Percentiles rank a stretch among this genome's conserved stretches.
Evolutionary conservation across 2,797 vertebrate genomes (phyloP).

Genomic region (Rhyacichthys aspro): DNA sequence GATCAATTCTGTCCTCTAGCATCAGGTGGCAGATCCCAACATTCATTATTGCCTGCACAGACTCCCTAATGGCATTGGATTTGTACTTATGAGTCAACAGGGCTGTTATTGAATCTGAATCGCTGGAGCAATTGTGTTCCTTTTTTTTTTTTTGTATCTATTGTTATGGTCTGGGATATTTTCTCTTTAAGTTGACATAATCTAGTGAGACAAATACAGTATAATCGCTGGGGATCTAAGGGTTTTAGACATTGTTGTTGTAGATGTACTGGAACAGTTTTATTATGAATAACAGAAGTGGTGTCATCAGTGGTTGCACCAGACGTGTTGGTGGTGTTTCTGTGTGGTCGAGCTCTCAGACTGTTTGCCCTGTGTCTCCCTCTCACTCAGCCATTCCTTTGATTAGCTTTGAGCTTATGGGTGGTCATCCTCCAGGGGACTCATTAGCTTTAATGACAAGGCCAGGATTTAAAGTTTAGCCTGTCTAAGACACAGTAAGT

Average conservation of each 20-base stretch:
- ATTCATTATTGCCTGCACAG: conserved; percentile 69
- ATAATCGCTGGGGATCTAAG: conserved; percentile 41
- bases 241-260: conserved; percentile 41
- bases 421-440: conserved; percentile 68
- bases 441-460: conserved; percentile 74
- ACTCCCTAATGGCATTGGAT: conserved; percentile 71
- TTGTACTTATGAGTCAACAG: conserved; percentile 73
- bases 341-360: conserved; percentile 18
- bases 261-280: too few species aligned
- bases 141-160: conserved; percentile 26
- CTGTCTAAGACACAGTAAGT: conserved; percentile 47
- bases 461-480: conserved; percentile 58
- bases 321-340: conserved; percentile 11
- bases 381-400: conserved; percentile 64
- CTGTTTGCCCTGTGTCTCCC: conserved; percentile 43
- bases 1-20: conserved; percentile 70
- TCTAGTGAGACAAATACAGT: conserved; percentile 41
- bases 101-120: conserved; percentile 63
- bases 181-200: too few species aligned
- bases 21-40: conserved; percentile 68
- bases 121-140: conserved; percentile 42
- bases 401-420: conserved; percentile 63
- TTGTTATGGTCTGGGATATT: conserved; percentile 24
- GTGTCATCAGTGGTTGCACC: conserved; percentile 2
- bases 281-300: too few species aligned